Conservation (phyloP, 2,113 vertebrate species). For the Ivindomyrus marchei region DNA sequence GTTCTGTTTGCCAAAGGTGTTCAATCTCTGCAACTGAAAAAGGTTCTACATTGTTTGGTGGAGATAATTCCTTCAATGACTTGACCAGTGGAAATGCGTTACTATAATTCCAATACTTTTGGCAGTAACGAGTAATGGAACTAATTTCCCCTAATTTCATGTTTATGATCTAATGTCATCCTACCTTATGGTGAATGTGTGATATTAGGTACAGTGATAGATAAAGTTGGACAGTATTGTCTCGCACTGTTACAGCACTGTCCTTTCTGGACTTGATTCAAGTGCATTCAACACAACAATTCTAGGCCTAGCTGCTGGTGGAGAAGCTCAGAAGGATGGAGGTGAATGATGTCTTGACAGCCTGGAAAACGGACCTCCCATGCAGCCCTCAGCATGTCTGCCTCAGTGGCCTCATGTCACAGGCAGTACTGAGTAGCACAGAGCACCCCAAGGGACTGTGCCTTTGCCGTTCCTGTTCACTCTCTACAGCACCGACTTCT, state of each 20-base stretch:
- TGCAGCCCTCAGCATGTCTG: background rate
- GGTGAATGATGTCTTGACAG: too few relatives aligned
- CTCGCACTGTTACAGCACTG: too few relatives aligned
- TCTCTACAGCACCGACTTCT: background rate
- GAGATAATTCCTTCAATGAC: background rate
- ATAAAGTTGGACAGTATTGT: too few relatives aligned
- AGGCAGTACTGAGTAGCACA: background rate
- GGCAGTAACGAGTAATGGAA: too few relatives aligned
- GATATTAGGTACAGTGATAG: background rate
- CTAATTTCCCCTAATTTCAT: background rate
- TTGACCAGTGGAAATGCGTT: background rate
- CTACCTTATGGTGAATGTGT: background rate
- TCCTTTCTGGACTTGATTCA: too few relatives aligned
- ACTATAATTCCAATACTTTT: background rate
- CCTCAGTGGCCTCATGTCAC: background rate
- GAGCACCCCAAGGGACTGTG: background rate
- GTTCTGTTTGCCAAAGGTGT: background rate
- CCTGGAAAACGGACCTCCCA: background rate
- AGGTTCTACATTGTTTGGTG: background rate
- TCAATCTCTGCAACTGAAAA: background rate
- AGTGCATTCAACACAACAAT: too few relatives aligned
- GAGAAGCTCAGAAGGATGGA: too few relatives aligned
- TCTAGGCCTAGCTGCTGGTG: too few relatives aligned
- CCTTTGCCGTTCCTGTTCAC: background rate
- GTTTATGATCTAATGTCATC: background rate